Evolutionary conservation across 2,888 invertebrate genomes (phyloP), one percentile per base, ranked within the genome.

Genomic region (Drosophila differens): DNA sequence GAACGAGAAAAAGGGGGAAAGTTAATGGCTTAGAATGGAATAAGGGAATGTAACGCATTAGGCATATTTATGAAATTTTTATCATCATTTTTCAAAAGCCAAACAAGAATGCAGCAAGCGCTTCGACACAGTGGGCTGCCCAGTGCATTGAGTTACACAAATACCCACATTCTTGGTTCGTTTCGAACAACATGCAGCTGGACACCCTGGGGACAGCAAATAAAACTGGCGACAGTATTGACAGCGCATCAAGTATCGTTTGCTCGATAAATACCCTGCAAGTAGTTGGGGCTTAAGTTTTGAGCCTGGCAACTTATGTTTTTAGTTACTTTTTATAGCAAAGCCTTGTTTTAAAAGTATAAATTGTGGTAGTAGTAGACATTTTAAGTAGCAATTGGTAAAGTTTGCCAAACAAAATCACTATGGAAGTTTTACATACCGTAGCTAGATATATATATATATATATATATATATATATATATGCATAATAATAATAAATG

Each of bases 1-100:
- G 41, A 47, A 30, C 39, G 22, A 19, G 12, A 10, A 10, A 25
- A 19, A 33, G 37, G 12, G 37, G 30, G 30, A 70, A 74, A 86
- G 81, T 84, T 88, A 88, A 90, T 88, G 87, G 87, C 65, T 79
- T 78, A 89, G 87, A 88, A 90, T 77, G 73, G 78, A 81, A 79
- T 71, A 80, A 77, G 73, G 78, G 90, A 89, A 76, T 81, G 81
- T 74, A 86, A 79, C 81, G 89, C 81, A 86, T 73, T 81, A 80
- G 82, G 79, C 86, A 85, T 85, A 90, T 86, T 90, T 90, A 86
- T 90, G 90, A 90, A 88, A 87, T 89, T 90, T 89, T 78, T 80
- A 88, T 86, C 87, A 81, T 77, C 73, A 83, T 85, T 87, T 85
- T 74, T 89, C 79, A 82, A 74, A 81, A 81, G 69, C 60, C 77